Conservation (phyloP, 2,797 vertebrate species). For the Sarcoramphus papa region DNA sequence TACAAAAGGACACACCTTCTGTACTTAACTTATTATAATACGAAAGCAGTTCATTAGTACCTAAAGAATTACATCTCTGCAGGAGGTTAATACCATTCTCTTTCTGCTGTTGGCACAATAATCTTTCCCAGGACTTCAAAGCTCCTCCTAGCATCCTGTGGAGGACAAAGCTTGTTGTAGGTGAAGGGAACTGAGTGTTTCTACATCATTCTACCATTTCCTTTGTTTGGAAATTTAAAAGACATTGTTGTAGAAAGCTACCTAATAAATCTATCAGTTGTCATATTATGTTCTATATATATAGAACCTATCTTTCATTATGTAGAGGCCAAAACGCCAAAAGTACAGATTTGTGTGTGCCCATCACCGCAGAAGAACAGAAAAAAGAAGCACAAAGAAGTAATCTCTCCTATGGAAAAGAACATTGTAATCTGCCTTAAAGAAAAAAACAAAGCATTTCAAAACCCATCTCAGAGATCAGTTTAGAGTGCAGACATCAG, state of each 20-base stretch:
- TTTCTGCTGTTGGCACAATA: slow-evolving; percentile 25
- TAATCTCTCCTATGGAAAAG: neutral
- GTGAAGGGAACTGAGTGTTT: neutral
- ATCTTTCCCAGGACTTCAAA: slow-evolving; percentile 50
- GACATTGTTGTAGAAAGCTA: neutral
- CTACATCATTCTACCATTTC: neutral
- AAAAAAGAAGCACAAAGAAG: neutral
- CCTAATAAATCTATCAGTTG: slow-evolving; percentile 12
- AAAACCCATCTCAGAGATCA: neutral
- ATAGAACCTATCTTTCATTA: neutral
- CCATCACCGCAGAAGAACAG: neutral
- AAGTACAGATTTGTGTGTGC: neutral
- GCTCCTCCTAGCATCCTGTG: neutral
- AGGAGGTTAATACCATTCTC: slow-evolving; percentile 5
- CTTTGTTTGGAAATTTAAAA: slow-evolving; percentile 33
- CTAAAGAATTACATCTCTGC: slow-evolving; percentile 1
- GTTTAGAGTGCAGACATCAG: neutral
- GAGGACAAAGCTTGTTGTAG: slow-evolving; percentile 2
- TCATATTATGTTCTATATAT: neutral
- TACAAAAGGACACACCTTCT: neutral
- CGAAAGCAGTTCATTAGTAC: slow-evolving; percentile 19
- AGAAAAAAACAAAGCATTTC: neutral
- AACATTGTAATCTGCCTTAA: neutral
- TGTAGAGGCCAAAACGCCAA: neutral
- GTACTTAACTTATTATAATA: neutral